Conservation (phyloP, 2,113 vertebrate genomes). For the Pangasianodon hypophthalmus region DNA sequence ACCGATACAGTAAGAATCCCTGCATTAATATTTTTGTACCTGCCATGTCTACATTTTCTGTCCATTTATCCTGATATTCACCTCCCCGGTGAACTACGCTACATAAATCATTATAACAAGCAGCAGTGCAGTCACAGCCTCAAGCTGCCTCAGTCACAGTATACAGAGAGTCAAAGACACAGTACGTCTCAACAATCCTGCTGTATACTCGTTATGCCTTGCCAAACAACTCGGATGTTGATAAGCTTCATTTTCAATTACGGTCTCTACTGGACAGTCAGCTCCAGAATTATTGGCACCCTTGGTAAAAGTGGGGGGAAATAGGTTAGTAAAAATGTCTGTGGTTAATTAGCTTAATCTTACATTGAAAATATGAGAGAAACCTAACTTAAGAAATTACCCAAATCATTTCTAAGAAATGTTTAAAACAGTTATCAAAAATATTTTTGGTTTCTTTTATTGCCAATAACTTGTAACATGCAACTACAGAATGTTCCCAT, state of each 20-base stretch:
- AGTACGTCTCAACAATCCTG: neutral
- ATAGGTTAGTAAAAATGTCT: neutral
- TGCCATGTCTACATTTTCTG: neutral
- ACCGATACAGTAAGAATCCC: neutral
- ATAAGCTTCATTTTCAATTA: neutral
- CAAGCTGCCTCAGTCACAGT: neutral
- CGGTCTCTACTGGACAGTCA: neutral
- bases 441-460: no score
- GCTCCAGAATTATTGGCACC: neutral
- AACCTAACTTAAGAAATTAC: neutral
- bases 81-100: neutral
- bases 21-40: slow-evolving; percentile 17
- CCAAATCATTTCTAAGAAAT: no score
- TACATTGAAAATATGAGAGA: no score
- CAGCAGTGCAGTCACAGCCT: neutral
- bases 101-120: slow-evolving; percentile 20
- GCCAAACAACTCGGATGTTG: neutral
- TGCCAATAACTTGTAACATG: no score
- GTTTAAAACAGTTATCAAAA: no score
- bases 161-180: neutral
- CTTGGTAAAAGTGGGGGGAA: neutral
- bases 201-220: neutral
- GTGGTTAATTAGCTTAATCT: no score
- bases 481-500: no score
- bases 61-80: slow-evolving; percentile 13